Base-by-base conservation (phyloP, 2,797 vertebrate species). In the Sebastolobus alascanus region DNA sequence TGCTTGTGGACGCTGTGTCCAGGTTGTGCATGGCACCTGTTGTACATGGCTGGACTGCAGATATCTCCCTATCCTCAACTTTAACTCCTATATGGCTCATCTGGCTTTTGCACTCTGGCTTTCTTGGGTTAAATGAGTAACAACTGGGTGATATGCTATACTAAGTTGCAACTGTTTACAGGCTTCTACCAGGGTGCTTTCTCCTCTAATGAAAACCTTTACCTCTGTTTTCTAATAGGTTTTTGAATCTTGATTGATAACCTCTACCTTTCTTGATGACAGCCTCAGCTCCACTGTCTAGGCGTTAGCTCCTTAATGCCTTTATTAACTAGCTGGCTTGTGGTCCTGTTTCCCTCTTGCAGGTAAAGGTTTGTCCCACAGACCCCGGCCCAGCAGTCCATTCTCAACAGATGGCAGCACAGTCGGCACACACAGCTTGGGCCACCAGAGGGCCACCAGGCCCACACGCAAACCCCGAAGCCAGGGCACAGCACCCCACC, bases 381-480 rank as follows among this genome's bases (percentile, higher is more conserved):
- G 97, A 90, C 97, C 96, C 88, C 96, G 96, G 75, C 98, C 99
- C 35, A 96, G 96, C 93, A 99, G 99, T 90, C 99, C 98, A 12
- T 99, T 99, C 95, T 99, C 99, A 90, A 97, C 97, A 85, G 98
- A 99, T 91, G 97, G 97, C 95, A 99, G 96, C 90, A 96, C 96
- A 92, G 96, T 97, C 87, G 96, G 97, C 84, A 96, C 96, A 73
- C 96, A 98, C 93, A 99, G 92, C 94, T 95, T 98, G 90, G 97
- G 96, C 85, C 98, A 99, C 95, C 97, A 97, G 93, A 94, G 95
- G 91, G 95, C 93, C 31, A 92, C 96, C 0, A 95, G 98, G 90
- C 97, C 97, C 80, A 95, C 96, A 29, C 98, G 98, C 88, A 99
- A 98, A 96, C 97, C 97, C 93, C 97, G 98, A 95, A 97, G 95